Base-by-base conservation (phyloP, 2,797 vertebrate species). In the Craterocephalus amniculus region DNA sequence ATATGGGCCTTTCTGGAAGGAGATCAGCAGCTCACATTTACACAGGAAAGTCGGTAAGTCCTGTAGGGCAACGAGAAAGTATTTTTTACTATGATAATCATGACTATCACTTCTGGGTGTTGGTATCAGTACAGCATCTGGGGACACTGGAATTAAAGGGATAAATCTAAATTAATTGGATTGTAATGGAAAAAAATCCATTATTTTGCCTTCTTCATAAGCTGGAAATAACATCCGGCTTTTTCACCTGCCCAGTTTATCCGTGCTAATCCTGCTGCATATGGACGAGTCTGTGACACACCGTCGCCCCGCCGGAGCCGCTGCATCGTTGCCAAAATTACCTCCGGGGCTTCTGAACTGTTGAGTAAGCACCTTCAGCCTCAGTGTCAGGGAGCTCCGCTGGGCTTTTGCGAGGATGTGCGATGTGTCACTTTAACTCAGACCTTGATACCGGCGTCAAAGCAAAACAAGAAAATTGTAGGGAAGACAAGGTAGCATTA, bases 351-450 rank as follows among this genome's bases (percentile, higher is more conserved):
- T 34, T 29, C 43, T 40, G 2, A 60, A 55, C 81, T 62, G 81
- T 68, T 51, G 68, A 70, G 55, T 68, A 59, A 75, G 84, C 77
- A 43, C 67, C 43, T 56, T 31, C 56, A 18, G 70, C 38, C 67
- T 76, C 55, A 32, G 58, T 29, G 55, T 67, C 67, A 40, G 34
- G 27, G 5, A 51, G 58, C 70, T 67, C 70, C 35, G 67, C 74
- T 18, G 76, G 49, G 63, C 14, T 31, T 74, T 63, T 1, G 58
- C 57, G 26, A 43, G 31, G 5, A 63, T 9, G 78, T 80, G 84
- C 62, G 79, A 83, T 70, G 75, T 73, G 85, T 67, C 58, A 58
- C 63, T 77, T 76, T 87, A 87, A 90, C 88, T 75, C 74, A 83
- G 80, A 84, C 78, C 67, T 80, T 68, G 72, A 84, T 76, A 51